These are phyloP conservation scores for Spodoptera litura DNA, from an alignment of 1,140 invertebrate species.

Conservation along the genomic window DNA sequence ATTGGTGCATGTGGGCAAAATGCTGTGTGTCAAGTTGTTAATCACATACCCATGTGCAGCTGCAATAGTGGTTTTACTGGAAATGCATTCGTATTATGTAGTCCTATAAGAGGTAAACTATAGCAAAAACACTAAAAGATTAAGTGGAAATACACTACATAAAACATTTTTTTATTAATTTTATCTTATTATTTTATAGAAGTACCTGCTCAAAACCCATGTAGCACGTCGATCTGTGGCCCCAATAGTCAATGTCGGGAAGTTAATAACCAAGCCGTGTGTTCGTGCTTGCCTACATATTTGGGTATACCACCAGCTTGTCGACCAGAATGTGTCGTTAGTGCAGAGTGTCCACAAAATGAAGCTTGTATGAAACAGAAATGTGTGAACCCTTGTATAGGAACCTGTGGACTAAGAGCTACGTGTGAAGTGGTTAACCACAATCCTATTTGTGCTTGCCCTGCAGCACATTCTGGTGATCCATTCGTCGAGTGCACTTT, in stretches of 20 bases:
- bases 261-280: slow-evolving; percentile 90
- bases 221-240: slow-evolving; percentile 91
- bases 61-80: slow-evolving; percentile 90
- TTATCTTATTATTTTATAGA: slow-evolving; percentile 59
- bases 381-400: slow-evolving; percentile 93
- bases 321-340: slow-evolving; percentile 91
- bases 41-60: slow-evolving; percentile 91
- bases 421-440: slow-evolving; percentile 93
- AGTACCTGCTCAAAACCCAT: slow-evolving; percentile 86
- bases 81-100: slow-evolving; percentile 89
- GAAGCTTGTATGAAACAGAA: slow-evolving; percentile 92
- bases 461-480: slow-evolving; percentile 85
- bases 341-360: slow-evolving; percentile 91
- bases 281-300: slow-evolving; percentile 91
- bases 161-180: background rate
- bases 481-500: slow-evolving; percentile 87
- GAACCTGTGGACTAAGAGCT: slow-evolving; percentile 91
- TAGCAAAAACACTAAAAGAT: background rate
- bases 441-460: slow-evolving; percentile 88
- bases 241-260: slow-evolving; percentile 92
- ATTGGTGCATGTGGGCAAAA: slow-evolving; percentile 90
- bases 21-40: slow-evolving; percentile 91
- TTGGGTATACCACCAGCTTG: slow-evolving; percentile 93
- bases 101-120: slow-evolving; percentile 76
- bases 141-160: too few species aligned